Evolutionary conservation across 64 coral and sea anemone species (phyloP).

Genomic region (Hydrozoanthus tunicans): DNA sequence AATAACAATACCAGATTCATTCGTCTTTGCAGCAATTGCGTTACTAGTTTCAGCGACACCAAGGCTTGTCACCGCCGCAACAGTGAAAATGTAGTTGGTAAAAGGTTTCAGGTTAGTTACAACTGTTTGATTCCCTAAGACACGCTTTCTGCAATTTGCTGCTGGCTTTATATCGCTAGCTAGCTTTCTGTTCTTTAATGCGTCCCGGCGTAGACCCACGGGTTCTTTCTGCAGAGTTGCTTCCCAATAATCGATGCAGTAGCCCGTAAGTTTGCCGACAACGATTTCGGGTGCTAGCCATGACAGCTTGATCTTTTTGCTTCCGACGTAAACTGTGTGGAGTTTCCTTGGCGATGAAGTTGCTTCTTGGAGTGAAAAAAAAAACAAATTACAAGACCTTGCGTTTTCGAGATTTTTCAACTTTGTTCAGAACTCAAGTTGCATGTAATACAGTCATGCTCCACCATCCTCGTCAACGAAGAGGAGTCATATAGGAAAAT

Average conservation of each 20-base stretch:
- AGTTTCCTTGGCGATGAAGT: not conserved
- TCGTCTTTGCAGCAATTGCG: not conserved
- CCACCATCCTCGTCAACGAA: too few species aligned
- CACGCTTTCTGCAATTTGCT: not conserved
- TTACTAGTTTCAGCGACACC: not conserved
- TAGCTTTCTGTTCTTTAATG: not conserved
- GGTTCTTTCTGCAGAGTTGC: not conserved
- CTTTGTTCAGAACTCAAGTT: too few species aligned
- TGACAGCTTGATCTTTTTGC: not conserved
- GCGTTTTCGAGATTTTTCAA: too few species aligned
- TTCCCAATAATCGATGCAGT: not conserved
- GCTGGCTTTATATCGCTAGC: not conserved
- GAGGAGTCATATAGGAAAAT: too few species aligned
- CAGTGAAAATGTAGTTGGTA: not conserved
- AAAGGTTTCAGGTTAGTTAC: not conserved
- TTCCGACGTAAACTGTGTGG: not conserved
- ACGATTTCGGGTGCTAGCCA: constrained; percentile 1
- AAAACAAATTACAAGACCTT: too few species aligned
- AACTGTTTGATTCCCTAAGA: not conserved
- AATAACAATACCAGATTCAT: not conserved
- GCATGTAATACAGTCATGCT: too few species aligned
- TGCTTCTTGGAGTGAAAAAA: not conserved
- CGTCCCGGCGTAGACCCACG: too few species aligned
- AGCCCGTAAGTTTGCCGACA: not conserved
- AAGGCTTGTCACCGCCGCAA: not conserved